Base-by-base conservation (phyloP, 2,797 vertebrate genomes). In the Hipposideros larvatus region DNA sequence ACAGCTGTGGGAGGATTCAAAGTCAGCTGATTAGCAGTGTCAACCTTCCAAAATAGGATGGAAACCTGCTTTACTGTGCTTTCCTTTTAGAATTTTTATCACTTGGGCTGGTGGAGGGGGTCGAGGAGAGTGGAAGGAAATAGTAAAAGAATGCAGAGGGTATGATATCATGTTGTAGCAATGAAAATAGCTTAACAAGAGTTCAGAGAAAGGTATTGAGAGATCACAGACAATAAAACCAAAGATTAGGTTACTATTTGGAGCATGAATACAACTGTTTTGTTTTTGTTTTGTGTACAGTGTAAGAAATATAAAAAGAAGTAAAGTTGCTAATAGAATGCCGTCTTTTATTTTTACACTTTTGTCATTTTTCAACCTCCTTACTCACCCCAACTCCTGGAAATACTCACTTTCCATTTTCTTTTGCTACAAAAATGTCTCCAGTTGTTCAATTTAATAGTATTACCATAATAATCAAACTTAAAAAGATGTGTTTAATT, bases 381-480 rank as follows among this genome's bases (percentile, higher is more conserved):
- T 0, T 46, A 6, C 21, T 43, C 43, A 71, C 1, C 1, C 4
- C 8, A 21, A 59, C 5, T 59, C 31, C 37, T 0, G 10, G 8
- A 61, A 78, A 74, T 63, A 82, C 4, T 31, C 9, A 65, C 0
- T 68, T 11, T 61, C 66, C 22, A 59, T 11, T 66, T 75, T 77
- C 18, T 34, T 48, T 63, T 51, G 22, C 13, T 93, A 2, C 41
- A 34, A 79, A 87, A 19, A 59, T 63, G 28, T 63, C 11, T 71
- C 53, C 19, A 26, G 31, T 63, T 68, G 2, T 55, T 87, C 7
- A 80, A 34, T 61, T 80, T 18, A 87, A 59, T 24, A 28, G 21
- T 34, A 73, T 90, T 63, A 31, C 3, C 41, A 15, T 65, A 79
- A 13, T 57, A 80, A 16, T 66, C 11, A 71, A 57, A 77, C 2